phyloP scores from a whole-genome alignment of 2,888 invertebrate species.

The Phoenoteleia sp. region DNA sequence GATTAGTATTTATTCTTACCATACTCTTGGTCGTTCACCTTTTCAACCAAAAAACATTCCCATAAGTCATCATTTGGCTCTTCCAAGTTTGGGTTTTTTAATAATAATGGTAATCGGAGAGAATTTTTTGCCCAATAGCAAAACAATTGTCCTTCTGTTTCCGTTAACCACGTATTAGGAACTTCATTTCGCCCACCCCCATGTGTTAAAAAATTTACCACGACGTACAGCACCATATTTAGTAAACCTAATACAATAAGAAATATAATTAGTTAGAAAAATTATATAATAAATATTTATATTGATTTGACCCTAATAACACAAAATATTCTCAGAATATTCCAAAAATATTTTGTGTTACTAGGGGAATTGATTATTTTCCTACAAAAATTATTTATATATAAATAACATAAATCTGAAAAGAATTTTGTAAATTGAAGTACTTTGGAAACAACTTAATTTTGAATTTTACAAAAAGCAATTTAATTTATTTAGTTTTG shows the following conservation, averaged over 20 bases:
- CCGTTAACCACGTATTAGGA: neutral
- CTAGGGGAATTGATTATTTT: too few relatives aligned
- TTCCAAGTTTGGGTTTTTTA: neutral
- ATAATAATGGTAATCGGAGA: neutral
- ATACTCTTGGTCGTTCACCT: neutral
- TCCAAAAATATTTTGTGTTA: too few relatives aligned
- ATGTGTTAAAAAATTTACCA: conserved; percentile 10
- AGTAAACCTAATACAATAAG: neutral
- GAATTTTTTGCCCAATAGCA: conserved; percentile 10
- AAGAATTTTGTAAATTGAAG: too few relatives aligned
- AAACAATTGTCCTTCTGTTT: neutral
- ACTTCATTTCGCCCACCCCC: neutral
- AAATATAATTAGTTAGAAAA: too few relatives aligned
- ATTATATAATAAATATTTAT: too few relatives aligned
- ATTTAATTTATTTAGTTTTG: too few relatives aligned
- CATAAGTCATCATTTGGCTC: conserved; percentile 1
- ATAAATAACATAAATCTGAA: too few relatives aligned
- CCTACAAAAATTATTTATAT: too few relatives aligned
- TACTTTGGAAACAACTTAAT: too few relatives aligned
- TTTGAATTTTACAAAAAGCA: too few relatives aligned
- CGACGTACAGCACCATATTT: neutral
- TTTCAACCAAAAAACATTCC: neutral
- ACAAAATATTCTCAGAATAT: too few relatives aligned
- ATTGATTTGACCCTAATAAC: too few relatives aligned
- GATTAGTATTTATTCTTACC: conserved; percentile 7